These are phyloP conservation scores for Sander lucioperca DNA, from an alignment of 2,113 vertebrate genomes.

Conservation along the genomic window DNA sequence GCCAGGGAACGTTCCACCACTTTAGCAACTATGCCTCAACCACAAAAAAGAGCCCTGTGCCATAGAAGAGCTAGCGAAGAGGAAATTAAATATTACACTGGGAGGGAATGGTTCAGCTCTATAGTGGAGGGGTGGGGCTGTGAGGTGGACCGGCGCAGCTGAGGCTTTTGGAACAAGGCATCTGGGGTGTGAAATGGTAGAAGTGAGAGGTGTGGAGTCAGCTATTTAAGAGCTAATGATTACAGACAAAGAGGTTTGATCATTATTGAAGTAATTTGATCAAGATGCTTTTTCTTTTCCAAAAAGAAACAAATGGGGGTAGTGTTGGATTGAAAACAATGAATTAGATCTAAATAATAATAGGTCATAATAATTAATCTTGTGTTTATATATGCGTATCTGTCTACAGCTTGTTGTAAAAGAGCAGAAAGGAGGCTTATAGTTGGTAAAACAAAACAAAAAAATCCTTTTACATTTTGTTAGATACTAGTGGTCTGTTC, in stretches of 20 bases:
- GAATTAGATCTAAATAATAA: slow-evolving; percentile 27
- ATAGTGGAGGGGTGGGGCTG: slow-evolving; percentile 33
- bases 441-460: not conserved
- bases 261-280: slow-evolving; percentile 73
- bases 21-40: slow-evolving; percentile 79
- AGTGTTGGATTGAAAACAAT: not conserved
- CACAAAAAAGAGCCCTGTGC: slow-evolving; percentile 82
- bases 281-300: slow-evolving; percentile 69
- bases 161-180: slow-evolving; percentile 48
- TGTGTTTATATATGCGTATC: not conserved
- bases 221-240: slow-evolving; percentile 58
- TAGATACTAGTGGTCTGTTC: slow-evolving; percentile 29
- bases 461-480: not conserved
- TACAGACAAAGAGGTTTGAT: slow-evolving; percentile 69
- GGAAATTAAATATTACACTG: slow-evolving; percentile 87
- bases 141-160: slow-evolving; percentile 38
- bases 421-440: not conserved
- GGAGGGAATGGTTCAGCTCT: slow-evolving; percentile 73
- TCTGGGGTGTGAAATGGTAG: slow-evolving; percentile 57
- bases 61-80: slow-evolving; percentile 76
- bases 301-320: slow-evolving; percentile 15
- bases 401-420: slow-evolving; percentile 7
- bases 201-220: slow-evolving; percentile 48
- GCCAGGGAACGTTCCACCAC: slow-evolving; percentile 81
- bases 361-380: not conserved